phyloP scores from a whole-genome alignment of 2,113 vertebrate species.

The Coryphaenoides rupestris region DNA sequence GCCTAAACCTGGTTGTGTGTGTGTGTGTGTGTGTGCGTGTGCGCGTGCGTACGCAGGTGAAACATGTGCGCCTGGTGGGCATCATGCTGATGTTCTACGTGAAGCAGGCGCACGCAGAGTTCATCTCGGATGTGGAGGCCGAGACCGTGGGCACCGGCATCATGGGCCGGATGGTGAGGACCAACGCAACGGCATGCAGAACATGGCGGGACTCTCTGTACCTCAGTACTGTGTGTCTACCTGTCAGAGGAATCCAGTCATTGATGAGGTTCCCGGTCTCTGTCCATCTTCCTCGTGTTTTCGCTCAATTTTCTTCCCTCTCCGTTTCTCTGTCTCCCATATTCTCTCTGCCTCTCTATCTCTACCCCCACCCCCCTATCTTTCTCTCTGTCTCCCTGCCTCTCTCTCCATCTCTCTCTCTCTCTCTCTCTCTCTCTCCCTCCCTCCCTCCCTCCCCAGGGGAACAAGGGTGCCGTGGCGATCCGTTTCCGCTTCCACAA shows the following conservation, averaged over 20 bases:
- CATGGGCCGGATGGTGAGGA: constrained; percentile 95
- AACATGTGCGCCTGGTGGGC: constrained; percentile 87
- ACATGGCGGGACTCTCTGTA: neutral
- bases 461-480: constrained; percentile 94
- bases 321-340: neutral
- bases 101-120: constrained; percentile 81
- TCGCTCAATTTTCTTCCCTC: neutral
- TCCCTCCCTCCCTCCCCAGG: constrained; percentile 67
- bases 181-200: no score
- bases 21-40: constrained; percentile 7
- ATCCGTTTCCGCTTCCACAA: constrained; percentile 92
- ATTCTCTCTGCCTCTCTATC: neutral
- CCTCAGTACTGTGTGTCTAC: no score
- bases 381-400: neutral
- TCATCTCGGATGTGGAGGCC: constrained; percentile 85
- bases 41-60: constrained; percentile 73
- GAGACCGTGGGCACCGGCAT: constrained; percentile 96
- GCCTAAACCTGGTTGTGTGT: no score
- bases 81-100: constrained; percentile 94
- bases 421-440: neutral
- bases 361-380: neutral
- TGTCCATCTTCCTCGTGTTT: no score
- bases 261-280: no score
- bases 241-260: no score
- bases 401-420: neutral